Base-by-base conservation (phyloP, 2,888 invertebrate genomes). In the Drosophila fulvimacula region DNA sequence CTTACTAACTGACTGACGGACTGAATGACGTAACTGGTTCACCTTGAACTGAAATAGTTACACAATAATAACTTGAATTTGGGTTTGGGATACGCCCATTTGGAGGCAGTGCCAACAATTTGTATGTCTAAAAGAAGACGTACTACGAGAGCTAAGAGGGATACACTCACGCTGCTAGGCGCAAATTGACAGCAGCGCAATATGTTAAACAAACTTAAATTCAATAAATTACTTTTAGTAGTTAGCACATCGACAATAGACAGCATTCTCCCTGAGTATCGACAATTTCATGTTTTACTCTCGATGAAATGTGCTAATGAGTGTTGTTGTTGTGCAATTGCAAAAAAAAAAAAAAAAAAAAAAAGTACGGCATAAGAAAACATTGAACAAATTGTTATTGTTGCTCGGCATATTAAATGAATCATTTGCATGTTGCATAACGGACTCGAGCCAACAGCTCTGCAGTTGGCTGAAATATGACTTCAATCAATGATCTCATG, bases 401-500 rank as follows among this genome's bases (percentile, higher is more conserved):
- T 57, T 73, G 42, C 51, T 60, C 41, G 32, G 56, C 10, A 42
- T 41, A 51, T 38, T 59, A 46, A 75, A 62, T 88, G 80, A 85
- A 49, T 85, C 82, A 83, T 79, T 80, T 74, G 44, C 66, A 74
- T 73, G 39, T 82, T 85, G 72, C 77, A 77, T 79, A 87, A 79
- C 44, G 53, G 38, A 9, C 57, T 3, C 32, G 38, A 6, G 57
- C 38, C 32, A 34, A 24, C 24, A 53, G 21, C 21, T 62, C 63
- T 62, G 42, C 52, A 51, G 44, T 48, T 42, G 49, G 30, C 64
- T 69, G 24, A 84, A 87, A 76, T 82, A 79, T 79, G 74, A 65
- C 76, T 85, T 73, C 88, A 77, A 85, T 85, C 83, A 69, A 64
- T 53, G 51, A 69, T 66, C 74, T 69, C 63, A 61, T 64, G 80